Conservation (phyloP, 2,113 vertebrate species). For the Callorhinus ursinus region DNA sequence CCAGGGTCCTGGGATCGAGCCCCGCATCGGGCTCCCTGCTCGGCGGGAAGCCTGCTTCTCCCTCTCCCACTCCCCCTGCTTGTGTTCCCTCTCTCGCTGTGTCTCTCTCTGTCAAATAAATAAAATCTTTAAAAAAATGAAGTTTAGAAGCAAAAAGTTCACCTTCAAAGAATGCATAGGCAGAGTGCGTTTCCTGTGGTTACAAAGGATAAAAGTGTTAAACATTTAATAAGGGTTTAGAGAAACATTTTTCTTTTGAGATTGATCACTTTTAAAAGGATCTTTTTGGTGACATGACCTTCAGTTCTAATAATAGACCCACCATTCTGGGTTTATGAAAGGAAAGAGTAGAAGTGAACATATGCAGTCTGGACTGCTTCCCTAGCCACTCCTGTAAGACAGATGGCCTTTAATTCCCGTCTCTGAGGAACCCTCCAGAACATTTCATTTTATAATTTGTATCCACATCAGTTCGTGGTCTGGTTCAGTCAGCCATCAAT, state of each 20-base stretch:
- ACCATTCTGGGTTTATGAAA: not conserved
- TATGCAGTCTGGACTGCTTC: not conserved
- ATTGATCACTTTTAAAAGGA: not conserved
- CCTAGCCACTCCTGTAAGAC: not conserved
- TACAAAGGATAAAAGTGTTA: not conserved
- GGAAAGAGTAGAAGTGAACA: not conserved
- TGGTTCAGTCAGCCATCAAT: not conserved
- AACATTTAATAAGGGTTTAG: not conserved
- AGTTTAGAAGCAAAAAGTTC: not conserved
- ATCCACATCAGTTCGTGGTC: not conserved
- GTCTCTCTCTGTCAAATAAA: too few relatives aligned
- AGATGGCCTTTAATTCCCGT: not conserved
- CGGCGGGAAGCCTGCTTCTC: too few relatives aligned
- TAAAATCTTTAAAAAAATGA: not conserved
- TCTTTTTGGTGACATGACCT: not conserved
- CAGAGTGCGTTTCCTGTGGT: not conserved
- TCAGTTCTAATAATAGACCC: not conserved
- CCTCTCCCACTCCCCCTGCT: too few relatives aligned
- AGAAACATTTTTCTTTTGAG: conserved; percentile 38
- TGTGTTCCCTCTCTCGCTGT: too few relatives aligned
- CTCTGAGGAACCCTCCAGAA: not conserved
- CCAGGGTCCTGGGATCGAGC: too few relatives aligned
- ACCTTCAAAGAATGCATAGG: not conserved
- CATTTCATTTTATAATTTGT: not conserved
- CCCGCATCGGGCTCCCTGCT: too few relatives aligned